These are phyloP conservation scores for Latrodectus elegans DNA, from an alignment of 2,888 invertebrate genomes.

Conservation along the genomic window DNA sequence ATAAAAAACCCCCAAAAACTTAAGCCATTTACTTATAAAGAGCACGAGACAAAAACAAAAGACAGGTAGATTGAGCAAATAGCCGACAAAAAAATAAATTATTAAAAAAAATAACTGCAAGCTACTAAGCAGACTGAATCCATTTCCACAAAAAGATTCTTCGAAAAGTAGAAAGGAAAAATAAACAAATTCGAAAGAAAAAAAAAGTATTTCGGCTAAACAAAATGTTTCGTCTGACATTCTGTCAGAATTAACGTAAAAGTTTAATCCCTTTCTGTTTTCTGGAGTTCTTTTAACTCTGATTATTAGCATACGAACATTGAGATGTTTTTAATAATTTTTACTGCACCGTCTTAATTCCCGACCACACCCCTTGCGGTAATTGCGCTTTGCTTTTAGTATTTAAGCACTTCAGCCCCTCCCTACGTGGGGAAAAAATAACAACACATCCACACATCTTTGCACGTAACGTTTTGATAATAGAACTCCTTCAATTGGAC, in stretches of 20 bases:
- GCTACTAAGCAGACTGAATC: neutral
- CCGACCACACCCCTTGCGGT: constrained; percentile 51
- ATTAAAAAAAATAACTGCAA: neutral
- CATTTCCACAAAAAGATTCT: constrained; percentile 21
- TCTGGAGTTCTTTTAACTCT: constrained; percentile 45
- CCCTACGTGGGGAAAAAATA: constrained; percentile 15
- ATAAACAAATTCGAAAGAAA: constrained; percentile 32
- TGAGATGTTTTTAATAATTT: constrained; percentile 52
- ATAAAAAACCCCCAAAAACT: constrained; percentile 27
- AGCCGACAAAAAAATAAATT: constrained; percentile 3
- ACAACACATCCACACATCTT: neutral
- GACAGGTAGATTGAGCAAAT: constrained; percentile 24
- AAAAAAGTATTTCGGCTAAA: constrained; percentile 18
- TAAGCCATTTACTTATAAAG: constrained; percentile 46
- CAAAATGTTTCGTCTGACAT: constrained; percentile 36
- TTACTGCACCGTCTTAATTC: constrained; percentile 34
- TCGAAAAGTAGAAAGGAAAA: constrained; percentile 13
- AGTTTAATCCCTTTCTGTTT: constrained; percentile 54
- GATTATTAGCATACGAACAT: constrained; percentile 56
- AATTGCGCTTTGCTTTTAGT: constrained; percentile 56
- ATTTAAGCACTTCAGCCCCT: constrained; percentile 48
- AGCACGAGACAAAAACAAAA: constrained; percentile 27
- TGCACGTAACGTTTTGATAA: constrained; percentile 36
- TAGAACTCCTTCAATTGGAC: constrained; percentile 27
- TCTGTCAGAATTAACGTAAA: constrained; percentile 58